Percentiles rank a stretch among this genome's conserved stretches.
These are phyloP conservation scores for Acrobasis suavella DNA, from an alignment of 2,888 invertebrate species.

Conservation along the genomic window DNA sequence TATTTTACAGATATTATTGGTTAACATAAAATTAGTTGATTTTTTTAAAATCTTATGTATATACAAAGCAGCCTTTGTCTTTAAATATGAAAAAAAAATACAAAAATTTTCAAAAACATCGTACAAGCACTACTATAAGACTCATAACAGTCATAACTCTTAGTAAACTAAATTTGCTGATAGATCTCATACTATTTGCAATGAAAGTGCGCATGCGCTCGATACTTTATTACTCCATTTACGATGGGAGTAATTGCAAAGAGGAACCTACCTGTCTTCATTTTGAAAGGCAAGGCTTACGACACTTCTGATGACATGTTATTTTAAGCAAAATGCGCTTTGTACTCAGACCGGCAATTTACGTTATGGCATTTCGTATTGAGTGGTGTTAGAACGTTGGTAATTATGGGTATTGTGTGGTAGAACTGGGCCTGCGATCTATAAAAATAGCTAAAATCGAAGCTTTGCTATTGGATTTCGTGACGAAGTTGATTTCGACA, in stretches of 20 bases:
- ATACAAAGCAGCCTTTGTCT: too few relatives aligned
- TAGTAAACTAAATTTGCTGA: too few relatives aligned
- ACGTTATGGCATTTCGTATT: conserved; percentile 11
- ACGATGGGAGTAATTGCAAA: conserved; percentile 29
- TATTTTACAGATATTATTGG: too few relatives aligned
- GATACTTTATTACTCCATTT: conserved; percentile 31
- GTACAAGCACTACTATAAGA: too few relatives aligned
- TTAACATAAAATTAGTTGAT: too few relatives aligned
- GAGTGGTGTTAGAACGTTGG: conserved; percentile 11
- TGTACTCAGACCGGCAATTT: conserved; percentile 6
- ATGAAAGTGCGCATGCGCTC: conserved; percentile 26
- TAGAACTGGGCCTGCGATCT: conserved; percentile 2
- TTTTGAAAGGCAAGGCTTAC: conserved; percentile 29
- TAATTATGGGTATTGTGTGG: conserved; percentile 6
- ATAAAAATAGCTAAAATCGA: conserved; percentile 2
- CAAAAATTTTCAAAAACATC: too few relatives aligned
- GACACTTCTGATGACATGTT: conserved; percentile 25
- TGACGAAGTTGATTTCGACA: background rate
- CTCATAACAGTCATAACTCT: too few relatives aligned
- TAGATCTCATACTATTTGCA: conserved; percentile 17
- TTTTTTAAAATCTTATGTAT: too few relatives aligned
- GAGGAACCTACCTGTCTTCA: conserved; percentile 25
- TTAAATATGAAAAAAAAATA: too few relatives aligned
- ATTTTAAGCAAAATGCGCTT: conserved; percentile 19
- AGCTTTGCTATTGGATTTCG: background rate